Conservation (phyloP, 2,888 invertebrate species). For the Diarsia mendica region DNA sequence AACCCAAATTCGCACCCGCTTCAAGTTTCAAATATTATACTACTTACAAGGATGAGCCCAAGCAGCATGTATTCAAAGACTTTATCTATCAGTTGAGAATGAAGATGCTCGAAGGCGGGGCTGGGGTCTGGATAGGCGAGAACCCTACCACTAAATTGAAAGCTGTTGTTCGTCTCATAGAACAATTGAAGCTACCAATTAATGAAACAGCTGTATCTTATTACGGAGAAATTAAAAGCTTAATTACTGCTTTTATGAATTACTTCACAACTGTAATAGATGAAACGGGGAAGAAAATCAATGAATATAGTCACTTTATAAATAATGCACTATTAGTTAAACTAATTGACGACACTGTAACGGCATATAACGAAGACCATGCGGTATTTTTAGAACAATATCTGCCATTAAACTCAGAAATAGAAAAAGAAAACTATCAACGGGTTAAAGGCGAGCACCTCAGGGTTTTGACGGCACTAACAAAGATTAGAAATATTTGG, state of each 20-base stretch:
- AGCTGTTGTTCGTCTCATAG: slow-evolving; percentile 69
- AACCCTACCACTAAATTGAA: slow-evolving; percentile 71
- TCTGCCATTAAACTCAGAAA: slow-evolving; percentile 66
- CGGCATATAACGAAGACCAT: slow-evolving; percentile 70
- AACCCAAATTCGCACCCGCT: neutral
- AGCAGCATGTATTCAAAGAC: slow-evolving; percentile 71
- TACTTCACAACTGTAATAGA: slow-evolving; percentile 74
- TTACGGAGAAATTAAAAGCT: slow-evolving; percentile 77
- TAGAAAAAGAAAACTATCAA: slow-evolving; percentile 72
- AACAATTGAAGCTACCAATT: slow-evolving; percentile 56
- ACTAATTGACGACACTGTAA: slow-evolving; percentile 72
- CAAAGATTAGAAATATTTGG: slow-evolving; percentile 65
- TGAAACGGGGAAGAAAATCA: slow-evolving; percentile 70
- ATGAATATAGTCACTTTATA: slow-evolving; percentile 64
- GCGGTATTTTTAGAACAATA: slow-evolving; percentile 72
- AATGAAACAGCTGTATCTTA: slow-evolving; percentile 69
- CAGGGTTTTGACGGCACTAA: slow-evolving; percentile 65
- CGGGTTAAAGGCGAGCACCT: slow-evolving; percentile 68
- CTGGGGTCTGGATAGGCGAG: slow-evolving; percentile 70
- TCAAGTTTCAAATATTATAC: slow-evolving; percentile 25
- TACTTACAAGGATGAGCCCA: neutral
- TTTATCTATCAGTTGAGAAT: slow-evolving; percentile 73
- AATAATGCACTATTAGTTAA: slow-evolving; percentile 68
- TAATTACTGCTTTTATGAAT: slow-evolving; percentile 73
- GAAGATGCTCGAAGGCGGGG: slow-evolving; percentile 65